Evolutionary conservation across 23 tunicate genomes (phyloP), one percentile per base, ranked within the genome.

Genomic region (Styela plicata): DNA sequence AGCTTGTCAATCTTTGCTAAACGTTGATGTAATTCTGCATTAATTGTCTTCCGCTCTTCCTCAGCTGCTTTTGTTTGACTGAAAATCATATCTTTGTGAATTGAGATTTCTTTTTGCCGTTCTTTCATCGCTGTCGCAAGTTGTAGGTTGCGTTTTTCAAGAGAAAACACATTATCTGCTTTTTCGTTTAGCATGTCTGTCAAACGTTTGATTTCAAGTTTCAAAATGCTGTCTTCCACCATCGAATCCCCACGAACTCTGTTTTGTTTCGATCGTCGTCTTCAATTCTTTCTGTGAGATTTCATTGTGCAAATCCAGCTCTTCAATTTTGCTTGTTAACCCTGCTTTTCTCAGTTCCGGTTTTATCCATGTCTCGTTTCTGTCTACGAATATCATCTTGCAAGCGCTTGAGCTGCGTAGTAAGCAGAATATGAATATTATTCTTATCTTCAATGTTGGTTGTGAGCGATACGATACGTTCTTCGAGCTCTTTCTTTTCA

Each of bases 201-300:
- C 21, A 85, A 73, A 36, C 96, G 68, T 34, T 91, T 91, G 36
- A 91, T 79, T 68, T 95, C 95, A 13, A 96, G 86, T 69, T 96
- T 96, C 64, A 96, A 82, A 36, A 96, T 87, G 80, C 86, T 91
- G 73, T 96, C 88, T 33, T 91, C 97, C 19, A 96, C 99, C 99
- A 96, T 96, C 63, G 84, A 80, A n/a, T n/a, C n/a, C n/a, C n/a
- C n/a, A n/a, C n/a, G n/a, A n/a, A 63, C 91, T 83, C 71, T 96
- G 99, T 82, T 96, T 96, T 81, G 86, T 93, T 33, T 33, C 30
- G 2, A 83, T 80, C 29, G 84, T 78, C 5, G 36, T 69, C 37
- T 94, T 93, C 69, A 82, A 78, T 67, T 83, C 85, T 64, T 94
- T 89, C 28, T 44, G 79, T 5, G 91, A 89, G 5, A 86, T 91